phyloP scores from a whole-genome alignment of 92 coral and sea anemone genomes.

The Palythoa heliodiscus region DNA sequence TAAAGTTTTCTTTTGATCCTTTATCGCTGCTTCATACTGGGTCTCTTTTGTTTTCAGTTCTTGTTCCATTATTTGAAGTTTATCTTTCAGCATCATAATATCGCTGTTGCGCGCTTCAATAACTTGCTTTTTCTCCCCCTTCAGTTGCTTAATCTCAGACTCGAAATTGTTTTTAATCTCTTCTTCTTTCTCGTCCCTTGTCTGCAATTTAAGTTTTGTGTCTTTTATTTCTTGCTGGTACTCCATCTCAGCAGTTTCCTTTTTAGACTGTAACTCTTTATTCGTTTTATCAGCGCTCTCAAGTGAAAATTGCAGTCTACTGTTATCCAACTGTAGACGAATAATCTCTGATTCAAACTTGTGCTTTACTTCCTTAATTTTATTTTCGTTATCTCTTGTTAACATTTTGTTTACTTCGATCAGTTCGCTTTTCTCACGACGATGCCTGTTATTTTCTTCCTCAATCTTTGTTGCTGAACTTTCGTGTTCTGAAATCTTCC shows the following conservation, averaged over 20 bases:
- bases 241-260: too few relatives aligned
- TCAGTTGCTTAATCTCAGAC: not conserved
- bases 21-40: not conserved
- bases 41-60: not conserved
- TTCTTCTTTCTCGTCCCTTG: slow-evolving; percentile 7
- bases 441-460: not conserved
- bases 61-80: slow-evolving; percentile 20
- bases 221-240: not conserved
- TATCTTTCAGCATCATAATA: not conserved
- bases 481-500: not conserved
- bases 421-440: not conserved
- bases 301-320: not conserved
- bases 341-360: not conserved
- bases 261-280: not conserved
- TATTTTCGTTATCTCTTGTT: not conserved
- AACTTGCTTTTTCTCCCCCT: not conserved
- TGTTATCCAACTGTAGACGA: not conserved
- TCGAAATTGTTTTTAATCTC: not conserved
- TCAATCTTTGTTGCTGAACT: not conserved
- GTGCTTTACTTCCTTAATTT: not conserved
- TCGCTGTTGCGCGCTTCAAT: slow-evolving; percentile 2
- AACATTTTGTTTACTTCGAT: not conserved
- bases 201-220: not conserved
- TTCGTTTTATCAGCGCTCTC: not conserved
- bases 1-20: not conserved